Evolutionary conservation across 1,140 invertebrate species (phyloP).

Genomic region (Trichoplusia ni): DNA sequence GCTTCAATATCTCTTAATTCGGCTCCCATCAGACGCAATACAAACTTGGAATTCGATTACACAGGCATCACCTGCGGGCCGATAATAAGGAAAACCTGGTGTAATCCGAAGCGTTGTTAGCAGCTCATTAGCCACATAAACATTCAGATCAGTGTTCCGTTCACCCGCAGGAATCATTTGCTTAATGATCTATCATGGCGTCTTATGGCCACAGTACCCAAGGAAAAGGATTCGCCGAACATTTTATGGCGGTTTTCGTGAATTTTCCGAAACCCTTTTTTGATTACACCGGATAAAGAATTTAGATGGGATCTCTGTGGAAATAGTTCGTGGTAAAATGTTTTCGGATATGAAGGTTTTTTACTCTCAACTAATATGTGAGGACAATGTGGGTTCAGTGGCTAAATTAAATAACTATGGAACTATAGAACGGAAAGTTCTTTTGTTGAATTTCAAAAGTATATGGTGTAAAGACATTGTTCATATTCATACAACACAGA

Average conservation of each 20-base stretch:
- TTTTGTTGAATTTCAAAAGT: no score
- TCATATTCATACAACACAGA: no score
- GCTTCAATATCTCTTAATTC: background rate
- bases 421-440: no score
- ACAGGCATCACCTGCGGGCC: conserved; percentile 3
- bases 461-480: no score
- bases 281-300: background rate
- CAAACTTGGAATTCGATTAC: conserved; percentile 5
- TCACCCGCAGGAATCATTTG: background rate
- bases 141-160: conserved; percentile 6
- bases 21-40: conserved; percentile 10
- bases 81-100: background rate
- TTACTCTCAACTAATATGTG: no score
- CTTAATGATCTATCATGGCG: conserved; percentile 23
- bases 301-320: background rate
- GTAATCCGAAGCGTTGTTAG: conserved; percentile 18
- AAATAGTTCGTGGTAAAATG: background rate
- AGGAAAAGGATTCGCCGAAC: background rate
- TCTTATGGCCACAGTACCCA: background rate
- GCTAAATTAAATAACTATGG: no score
- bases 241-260: background rate
- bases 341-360: background rate
- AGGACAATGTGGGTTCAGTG: no score
- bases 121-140: conserved; percentile 20
- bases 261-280: background rate